Conservation (phyloP, 2,888 invertebrate genomes). For the Julus scanicus region DNA sequence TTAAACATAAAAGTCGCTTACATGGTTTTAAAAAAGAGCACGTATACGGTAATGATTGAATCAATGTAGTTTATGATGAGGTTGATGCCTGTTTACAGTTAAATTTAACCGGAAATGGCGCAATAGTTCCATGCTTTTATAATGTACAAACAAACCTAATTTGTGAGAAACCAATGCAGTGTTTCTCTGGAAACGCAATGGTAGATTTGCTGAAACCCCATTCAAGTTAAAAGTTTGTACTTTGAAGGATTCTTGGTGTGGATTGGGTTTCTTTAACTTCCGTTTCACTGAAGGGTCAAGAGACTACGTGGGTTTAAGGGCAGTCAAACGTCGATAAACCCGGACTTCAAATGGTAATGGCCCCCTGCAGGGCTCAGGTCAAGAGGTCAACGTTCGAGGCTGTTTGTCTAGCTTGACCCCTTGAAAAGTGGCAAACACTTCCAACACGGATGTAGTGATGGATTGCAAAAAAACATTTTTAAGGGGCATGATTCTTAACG, state of each 20-base stretch:
- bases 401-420: not conserved
- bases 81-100: not conserved
- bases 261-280: not conserved
- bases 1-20: too few relatives aligned
- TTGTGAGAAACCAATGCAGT: not conserved
- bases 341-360: not conserved
- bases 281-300: not conserved
- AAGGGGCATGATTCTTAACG: not conserved
- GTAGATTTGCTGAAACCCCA: not conserved
- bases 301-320: not conserved
- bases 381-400: not conserved
- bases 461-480: not conserved
- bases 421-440: constrained; percentile 3
- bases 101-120: too few relatives aligned
- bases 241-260: not conserved
- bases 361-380: not conserved
- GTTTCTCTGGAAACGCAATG: not conserved
- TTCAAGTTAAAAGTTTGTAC: not conserved
- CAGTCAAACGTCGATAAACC: not conserved
- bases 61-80: too few relatives aligned
- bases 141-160: not conserved
- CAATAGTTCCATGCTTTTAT: not conserved
- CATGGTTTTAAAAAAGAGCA: too few relatives aligned
- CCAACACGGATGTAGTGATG: not conserved
- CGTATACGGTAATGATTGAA: too few relatives aligned